Base-by-base conservation (phyloP, 2,797 vertebrate genomes). In the Loris lydekkerianus region DNA sequence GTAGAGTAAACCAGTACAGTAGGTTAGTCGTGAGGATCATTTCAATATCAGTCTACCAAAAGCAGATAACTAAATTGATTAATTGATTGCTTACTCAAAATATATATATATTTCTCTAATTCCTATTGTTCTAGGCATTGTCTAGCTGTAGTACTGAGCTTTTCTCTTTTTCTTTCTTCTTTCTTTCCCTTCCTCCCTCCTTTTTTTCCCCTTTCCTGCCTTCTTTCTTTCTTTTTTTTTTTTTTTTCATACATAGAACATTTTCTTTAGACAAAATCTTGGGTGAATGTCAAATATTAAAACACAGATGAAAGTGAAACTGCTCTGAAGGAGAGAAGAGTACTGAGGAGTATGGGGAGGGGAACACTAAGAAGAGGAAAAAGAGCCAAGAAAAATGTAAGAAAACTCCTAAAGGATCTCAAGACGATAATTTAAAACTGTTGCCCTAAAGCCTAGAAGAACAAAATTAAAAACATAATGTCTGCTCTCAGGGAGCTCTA, bases 191-290 rank as follows among this genome's bases (percentile, higher is more conserved):
- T 5, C 20, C 40, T 37, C 6, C 21, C 27, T 31, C 15, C 2
- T 61, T 31, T 17, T n/a, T 13, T 23, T 27, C 49, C 56, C 10
- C 17, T 25, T 40, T 10, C 29, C 58, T 60, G 43, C 20, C 10
- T 23, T 27, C 5, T 23, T 25, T 43, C 17, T 13, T 29, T 40
- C 27, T 37, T 25, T 46, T 7, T n/a, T 13, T 53, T 13, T 53
- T 86, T 82, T 72, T 40, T 67, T 67, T 92, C 34, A 70, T 67
- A 80, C 34, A 86, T 2, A 92, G 25, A 95, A 91, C 27, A 82
- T 67, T 60, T 86, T 89, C 49, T 89, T 94, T 83, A 80, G 89
- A 72, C 37, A 96, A 92, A 84, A 87, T 81, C 29, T 34, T 87
- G n/a, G 13, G 3, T 85, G 60, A 89, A 89, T 61, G 58, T 83